Conservation (phyloP, 1,140 invertebrate genomes). For the Sycobia sp. region DNA sequence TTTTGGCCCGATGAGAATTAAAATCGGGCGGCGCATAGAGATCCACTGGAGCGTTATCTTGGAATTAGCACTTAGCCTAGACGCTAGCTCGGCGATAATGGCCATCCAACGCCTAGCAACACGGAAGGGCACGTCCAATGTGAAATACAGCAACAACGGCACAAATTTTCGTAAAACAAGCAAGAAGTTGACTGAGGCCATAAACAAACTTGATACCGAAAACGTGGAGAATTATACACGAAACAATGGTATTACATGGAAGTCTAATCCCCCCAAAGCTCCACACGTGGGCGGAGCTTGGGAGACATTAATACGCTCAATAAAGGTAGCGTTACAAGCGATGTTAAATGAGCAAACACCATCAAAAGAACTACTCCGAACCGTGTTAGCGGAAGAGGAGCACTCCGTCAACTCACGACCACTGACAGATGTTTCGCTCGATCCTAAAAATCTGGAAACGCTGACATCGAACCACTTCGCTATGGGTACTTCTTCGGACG, state of each 20-base stretch:
- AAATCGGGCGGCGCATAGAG: no score
- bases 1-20: no score
- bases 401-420: no score
- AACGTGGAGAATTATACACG: no score
- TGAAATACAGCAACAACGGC: conserved; percentile 41
- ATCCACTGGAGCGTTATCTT: conserved; percentile 15
- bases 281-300: background rate
- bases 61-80: conserved; percentile 12
- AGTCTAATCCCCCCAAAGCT: background rate
- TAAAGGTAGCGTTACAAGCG: background rate
- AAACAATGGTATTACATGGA: background rate
- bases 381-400: no score
- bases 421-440: no score
- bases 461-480: no score
- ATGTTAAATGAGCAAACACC: background rate
- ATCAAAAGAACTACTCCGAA: no score
- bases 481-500: no score
- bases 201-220: no score
- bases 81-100: conserved; percentile 25
- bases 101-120: background rate
- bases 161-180: background rate
- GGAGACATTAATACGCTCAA: background rate
- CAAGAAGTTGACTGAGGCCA: background rate
- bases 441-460: no score
- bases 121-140: conserved; percentile 8